Base-by-base conservation (phyloP, 2,888 invertebrate species). In the Neoitamus cyanurus region DNA sequence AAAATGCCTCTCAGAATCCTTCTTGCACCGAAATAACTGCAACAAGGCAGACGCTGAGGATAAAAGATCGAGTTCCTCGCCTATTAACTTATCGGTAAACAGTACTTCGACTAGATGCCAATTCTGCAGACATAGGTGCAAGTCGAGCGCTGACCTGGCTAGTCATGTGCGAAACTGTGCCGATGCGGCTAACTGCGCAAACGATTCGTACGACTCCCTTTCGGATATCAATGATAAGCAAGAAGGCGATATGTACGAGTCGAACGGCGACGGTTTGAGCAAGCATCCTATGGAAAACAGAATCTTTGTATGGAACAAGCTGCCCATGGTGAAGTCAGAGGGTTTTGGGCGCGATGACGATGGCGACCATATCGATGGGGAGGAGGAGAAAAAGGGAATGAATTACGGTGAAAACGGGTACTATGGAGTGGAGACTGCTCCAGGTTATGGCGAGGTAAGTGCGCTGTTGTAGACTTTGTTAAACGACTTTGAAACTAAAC, bases 81-180 rank as follows among this genome's bases (percentile, higher is more conserved):
- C 92, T 46, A 88, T 92, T 58, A 93, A 92, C 89, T 87, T 91
- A 11, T 90, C 91, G 15, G 89, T 90, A 1, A 87, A 88, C 84
- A 89, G 88, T 2, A 94, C 95, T 86, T 95, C 96, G 13, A 95
- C 96, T 78, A 93, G 97, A 85, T 97, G 97, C 90, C 96, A 96
- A 90, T 94, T 95, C 89, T 97, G 97, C 90, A 93, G 97, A 86
- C 96, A 96, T 90, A 93, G 97, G 86, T 97, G 97, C 91, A 97
- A 97, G 91, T 96, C 96, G 31, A 96, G 96, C 87, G 93, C 94
- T 3, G 97, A 97, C 91, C 92, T 97, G 75, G 92, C 94, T 86
- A 92, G 94, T 85, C 97, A 97, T 89, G 92, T 96, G 90, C 94
- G 94, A 90, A 94, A 94, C 46, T 97, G 97, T 89, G 91, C 91